These are phyloP conservation scores for Phaethon lepturus DNA, from an alignment of 2,113 vertebrate genomes.

Conservation along the genomic window DNA sequence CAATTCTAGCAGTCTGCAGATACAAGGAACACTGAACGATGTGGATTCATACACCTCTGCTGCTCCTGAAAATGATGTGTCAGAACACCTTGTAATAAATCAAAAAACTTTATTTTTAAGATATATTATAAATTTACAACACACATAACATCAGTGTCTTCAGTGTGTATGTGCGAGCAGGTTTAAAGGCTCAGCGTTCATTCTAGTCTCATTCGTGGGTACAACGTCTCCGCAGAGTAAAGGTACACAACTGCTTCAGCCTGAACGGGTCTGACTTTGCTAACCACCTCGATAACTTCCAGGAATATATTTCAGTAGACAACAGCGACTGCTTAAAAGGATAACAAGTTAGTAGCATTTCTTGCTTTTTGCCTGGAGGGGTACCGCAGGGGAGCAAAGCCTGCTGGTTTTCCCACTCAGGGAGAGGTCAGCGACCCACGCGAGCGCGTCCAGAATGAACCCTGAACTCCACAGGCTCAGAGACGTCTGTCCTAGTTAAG, in stretches of 20 bases:
- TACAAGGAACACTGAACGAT: fast-evolving
- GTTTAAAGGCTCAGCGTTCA: conserved; percentile 22
- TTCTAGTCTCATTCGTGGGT: neutral
- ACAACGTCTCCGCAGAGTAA: neutral
- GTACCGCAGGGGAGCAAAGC: neutral
- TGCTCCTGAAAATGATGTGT: neutral
- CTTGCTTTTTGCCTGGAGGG: neutral
- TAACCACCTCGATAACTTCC: neutral
- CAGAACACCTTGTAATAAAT: conserved; percentile 49
- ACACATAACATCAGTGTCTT: conserved; percentile 48
- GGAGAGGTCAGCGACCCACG: neutral
- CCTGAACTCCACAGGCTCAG: conserved; percentile 8
- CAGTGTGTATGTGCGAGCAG: conserved; percentile 22
- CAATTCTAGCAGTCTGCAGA: neutral
- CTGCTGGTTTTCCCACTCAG: neutral
- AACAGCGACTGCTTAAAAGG: neutral
- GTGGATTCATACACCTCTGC: fast-evolving
- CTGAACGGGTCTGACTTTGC: neutral
- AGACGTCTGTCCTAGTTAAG: neutral
- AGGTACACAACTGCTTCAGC: neutral
- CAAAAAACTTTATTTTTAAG: conserved; percentile 67
- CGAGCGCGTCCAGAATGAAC: conserved; percentile 10
- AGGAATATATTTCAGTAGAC: neutral
- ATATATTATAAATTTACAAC: conserved; percentile 72
- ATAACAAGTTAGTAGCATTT: neutral